Conservation (phyloP, 2,797 vertebrate genomes). For the Thripadectes ignobilis region DNA sequence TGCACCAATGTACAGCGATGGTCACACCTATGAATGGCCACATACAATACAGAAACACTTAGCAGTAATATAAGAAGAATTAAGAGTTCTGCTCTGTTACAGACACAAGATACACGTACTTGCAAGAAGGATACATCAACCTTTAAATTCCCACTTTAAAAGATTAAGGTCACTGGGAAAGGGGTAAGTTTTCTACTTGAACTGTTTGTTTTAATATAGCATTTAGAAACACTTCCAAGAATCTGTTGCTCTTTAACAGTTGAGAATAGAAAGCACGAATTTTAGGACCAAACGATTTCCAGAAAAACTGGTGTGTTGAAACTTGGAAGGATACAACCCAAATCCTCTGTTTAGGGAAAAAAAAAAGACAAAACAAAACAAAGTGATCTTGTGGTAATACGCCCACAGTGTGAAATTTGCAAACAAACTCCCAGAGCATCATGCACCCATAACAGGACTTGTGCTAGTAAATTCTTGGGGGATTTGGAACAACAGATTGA, state of each 20-base stretch:
- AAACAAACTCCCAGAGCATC: neutral
- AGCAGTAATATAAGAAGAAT: neutral
- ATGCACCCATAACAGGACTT: neutral
- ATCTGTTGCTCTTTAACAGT: neutral
- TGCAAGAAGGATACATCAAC: neutral
- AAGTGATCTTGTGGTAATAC: neutral
- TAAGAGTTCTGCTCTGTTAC: neutral
- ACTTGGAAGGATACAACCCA: neutral
- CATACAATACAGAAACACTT: neutral
- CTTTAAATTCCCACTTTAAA: neutral
- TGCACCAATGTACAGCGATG: neutral
- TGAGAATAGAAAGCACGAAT: neutral
- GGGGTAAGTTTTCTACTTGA: neutral
- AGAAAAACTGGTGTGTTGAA: neutral
- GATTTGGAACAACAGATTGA: neutral
- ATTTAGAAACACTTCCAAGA: neutral
- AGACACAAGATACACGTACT: neutral
- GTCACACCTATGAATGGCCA: accelerated
- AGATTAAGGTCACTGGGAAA: neutral
- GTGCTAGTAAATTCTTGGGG: neutral
- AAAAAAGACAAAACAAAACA: neutral
- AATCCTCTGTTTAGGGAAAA: neutral
- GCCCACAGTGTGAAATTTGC: neutral
- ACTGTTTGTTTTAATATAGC: neutral
- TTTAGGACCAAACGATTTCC: neutral